Conservation (phyloP, 2,797 vertebrate genomes). For the Masticophis lateralis region DNA sequence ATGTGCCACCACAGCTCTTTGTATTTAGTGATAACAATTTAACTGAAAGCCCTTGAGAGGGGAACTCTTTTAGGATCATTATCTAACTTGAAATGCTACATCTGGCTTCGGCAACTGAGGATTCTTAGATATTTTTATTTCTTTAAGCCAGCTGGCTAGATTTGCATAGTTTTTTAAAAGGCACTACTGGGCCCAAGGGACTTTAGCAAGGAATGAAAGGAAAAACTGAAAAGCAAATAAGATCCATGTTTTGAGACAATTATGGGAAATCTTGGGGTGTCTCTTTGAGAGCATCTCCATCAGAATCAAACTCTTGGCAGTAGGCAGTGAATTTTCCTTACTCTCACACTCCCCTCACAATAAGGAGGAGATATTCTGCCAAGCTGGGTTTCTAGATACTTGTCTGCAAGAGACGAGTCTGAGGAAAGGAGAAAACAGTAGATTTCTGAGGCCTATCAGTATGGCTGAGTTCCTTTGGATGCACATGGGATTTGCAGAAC, state of each 20-base stretch:
- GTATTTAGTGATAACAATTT: neutral
- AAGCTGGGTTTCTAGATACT: constrained; percentile 27
- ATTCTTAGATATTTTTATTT: neutral
- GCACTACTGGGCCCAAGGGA: neutral
- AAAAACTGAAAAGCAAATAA: neutral
- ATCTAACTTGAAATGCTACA: neutral
- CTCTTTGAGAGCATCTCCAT: neutral
- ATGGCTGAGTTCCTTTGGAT: constrained; percentile 43
- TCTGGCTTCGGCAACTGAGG: neutral
- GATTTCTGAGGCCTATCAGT: constrained; percentile 41
- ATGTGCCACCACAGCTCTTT: neutral
- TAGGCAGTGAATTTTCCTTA: too few species aligned
- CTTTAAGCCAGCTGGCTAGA: neutral
- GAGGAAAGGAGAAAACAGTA: neutral
- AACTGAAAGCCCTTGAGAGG: neutral
- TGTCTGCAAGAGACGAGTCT: constrained; percentile 22
- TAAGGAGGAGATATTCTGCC: neutral
- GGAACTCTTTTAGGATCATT: neutral
- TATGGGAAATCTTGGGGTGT: neutral
- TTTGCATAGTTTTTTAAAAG: neutral
- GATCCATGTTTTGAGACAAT: neutral
- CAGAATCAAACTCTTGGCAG: too few species aligned
- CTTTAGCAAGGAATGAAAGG: neutral
- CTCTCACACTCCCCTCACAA: neutral
- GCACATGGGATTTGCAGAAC: constrained; percentile 31